These are phyloP conservation scores for Trachelus tabidus DNA, from an alignment of 2,888 invertebrate species.

Conservation along the genomic window DNA sequence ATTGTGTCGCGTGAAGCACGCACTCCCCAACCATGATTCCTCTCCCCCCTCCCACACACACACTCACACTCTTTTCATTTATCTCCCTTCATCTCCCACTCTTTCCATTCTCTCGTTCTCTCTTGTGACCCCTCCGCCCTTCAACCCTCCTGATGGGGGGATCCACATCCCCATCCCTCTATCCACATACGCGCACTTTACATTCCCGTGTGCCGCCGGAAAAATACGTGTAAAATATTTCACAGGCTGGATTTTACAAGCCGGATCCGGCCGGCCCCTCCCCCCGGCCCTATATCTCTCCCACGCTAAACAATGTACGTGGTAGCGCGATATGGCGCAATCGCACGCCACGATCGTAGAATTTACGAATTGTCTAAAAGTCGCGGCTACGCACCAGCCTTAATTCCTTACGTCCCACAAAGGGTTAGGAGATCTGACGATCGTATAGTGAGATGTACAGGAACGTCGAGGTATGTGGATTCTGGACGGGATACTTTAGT, in stretches of 20 bases:
- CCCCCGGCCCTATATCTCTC: background rate
- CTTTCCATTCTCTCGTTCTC: conserved; percentile 6
- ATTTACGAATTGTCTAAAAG: background rate
- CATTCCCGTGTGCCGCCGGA: conserved; percentile 10
- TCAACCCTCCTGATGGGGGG: conserved; percentile 1
- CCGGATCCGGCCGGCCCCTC: conserved; percentile 17
- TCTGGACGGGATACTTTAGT: background rate
- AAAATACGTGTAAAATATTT: conserved; percentile 39
- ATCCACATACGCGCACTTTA: conserved; percentile 8
- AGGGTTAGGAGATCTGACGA: background rate
- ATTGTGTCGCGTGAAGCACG: conserved; percentile 58
- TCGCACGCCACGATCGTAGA: conserved; percentile 1
- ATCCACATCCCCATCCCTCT: background rate
- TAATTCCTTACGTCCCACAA: background rate
- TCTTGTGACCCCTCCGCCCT: conserved; percentile 5
- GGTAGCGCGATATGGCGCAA: conserved; percentile 5
- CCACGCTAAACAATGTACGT: background rate
- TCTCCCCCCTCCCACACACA: conserved; percentile 14
- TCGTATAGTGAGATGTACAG: background rate
- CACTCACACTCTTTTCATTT: background rate
- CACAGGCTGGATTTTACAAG: conserved; percentile 30
- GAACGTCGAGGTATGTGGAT: background rate
- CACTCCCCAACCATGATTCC: conserved; percentile 38
- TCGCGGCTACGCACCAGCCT: background rate
- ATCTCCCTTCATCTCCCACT: background rate